Percentiles rank a stretch among this genome's conserved stretches.
These are phyloP conservation scores for Caenorhabditis tropicalis DNA, from an alignment of 1,140 invertebrate genomes.

Conservation along the genomic window DNA sequence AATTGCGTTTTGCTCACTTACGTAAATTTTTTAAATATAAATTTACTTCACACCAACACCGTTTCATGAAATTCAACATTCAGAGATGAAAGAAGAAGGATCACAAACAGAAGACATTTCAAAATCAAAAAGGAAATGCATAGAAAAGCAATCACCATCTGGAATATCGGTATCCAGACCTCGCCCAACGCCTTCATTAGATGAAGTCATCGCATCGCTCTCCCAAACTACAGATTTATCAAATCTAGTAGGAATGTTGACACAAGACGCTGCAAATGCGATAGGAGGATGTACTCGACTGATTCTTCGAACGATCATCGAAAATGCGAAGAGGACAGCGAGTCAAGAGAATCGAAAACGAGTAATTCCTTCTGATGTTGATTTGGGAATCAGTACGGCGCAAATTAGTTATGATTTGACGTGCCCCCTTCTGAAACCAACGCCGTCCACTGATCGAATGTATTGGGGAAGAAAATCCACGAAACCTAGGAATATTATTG, in stretches of 20 bases:
- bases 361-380: not conserved
- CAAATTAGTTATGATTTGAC: slow-evolving; percentile 13
- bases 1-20: too few relatives aligned
- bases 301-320: slow-evolving; percentile 6
- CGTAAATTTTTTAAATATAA: too few relatives aligned
- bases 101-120: slow-evolving; percentile 14
- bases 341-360: not conserved
- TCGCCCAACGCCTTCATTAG: not conserved
- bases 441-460: not conserved
- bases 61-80: too few relatives aligned
- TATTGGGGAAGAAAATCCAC: slow-evolving; percentile 14
- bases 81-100: slow-evolving; percentile 35
- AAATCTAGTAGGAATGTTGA: not conserved
- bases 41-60: too few relatives aligned
- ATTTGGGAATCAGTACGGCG: not conserved
- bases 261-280: not conserved
- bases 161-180: not conserved
- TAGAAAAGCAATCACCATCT: not conserved
- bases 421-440: not conserved
- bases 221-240: not conserved
- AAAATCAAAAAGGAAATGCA: slow-evolving; percentile 17
- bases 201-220: not conserved
- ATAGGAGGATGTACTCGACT: slow-evolving; percentile 15
- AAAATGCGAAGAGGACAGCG: not conserved
- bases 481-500: not conserved